phyloP scores from a whole-genome alignment of 1,140 invertebrate species.

The Brachionus rubens region DNA sequence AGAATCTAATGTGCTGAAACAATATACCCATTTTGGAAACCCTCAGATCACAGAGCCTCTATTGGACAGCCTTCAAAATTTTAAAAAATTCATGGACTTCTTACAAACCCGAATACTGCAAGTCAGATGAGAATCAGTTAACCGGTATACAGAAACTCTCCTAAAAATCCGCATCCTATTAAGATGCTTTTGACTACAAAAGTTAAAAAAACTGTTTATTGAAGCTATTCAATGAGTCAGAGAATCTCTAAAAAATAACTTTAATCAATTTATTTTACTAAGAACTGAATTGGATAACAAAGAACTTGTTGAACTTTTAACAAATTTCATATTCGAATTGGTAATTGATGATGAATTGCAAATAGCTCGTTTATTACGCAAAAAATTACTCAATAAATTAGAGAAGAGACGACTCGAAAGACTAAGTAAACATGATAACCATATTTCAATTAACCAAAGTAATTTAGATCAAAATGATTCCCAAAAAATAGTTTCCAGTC shows the following conservation, averaged over 20 bases:
- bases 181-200: background rate
- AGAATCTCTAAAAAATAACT: background rate
- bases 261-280: background rate
- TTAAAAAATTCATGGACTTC: too few species aligned
- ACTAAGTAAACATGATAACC: background rate
- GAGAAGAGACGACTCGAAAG: constrained; percentile 57
- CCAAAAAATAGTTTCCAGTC: background rate
- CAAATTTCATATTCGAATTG: constrained; percentile 74
- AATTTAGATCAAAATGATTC: background rate
- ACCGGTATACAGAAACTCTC: too few species aligned
- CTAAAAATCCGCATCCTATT: too few species aligned
- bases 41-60: too few species aligned
- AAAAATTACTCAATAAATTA: constrained; percentile 85
- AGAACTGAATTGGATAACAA: constrained; percentile 6
- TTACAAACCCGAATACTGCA: too few species aligned
- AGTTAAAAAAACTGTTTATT: background rate
- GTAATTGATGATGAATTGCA: constrained; percentile 77
- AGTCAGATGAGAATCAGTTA: too few species aligned
- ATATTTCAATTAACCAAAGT: too few species aligned
- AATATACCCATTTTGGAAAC: too few species aligned
- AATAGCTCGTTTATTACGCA: constrained; percentile 79
- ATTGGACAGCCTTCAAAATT: too few species aligned
- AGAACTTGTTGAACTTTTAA: constrained; percentile 48
- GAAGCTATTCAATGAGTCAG: background rate
- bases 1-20: too few species aligned